Evolutionary conservation across 2,797 vertebrate species (phyloP).

Genomic region (Pagetopsis macropterus): DNA sequence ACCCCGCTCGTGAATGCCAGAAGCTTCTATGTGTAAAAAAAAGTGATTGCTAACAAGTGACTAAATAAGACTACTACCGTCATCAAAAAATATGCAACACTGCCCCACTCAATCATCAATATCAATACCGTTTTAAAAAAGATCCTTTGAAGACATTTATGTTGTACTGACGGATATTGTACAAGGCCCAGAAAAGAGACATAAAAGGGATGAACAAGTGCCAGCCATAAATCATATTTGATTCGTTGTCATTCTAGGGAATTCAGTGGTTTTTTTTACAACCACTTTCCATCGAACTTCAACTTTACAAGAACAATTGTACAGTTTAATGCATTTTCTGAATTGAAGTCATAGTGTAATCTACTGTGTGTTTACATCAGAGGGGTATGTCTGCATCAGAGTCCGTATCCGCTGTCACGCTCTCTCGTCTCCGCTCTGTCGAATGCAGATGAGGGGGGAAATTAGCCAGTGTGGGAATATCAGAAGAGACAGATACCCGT

Average conservation of each 20-base stretch:
- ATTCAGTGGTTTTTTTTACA: slow-evolving; percentile 13
- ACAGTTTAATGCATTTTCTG: slow-evolving; percentile 16
- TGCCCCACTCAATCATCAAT: too few relatives aligned
- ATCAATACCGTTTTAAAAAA: not conserved
- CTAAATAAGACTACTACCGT: too few relatives aligned
- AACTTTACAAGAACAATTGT: slow-evolving; percentile 15
- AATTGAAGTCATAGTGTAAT: slow-evolving; percentile 5
- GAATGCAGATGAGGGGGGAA: slow-evolving; percentile 72
- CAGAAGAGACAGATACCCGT: slow-evolving; percentile 88
- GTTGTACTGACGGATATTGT: not conserved
- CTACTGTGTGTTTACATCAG: slow-evolving; percentile 3
- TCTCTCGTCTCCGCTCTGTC: slow-evolving; percentile 59
- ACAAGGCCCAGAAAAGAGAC: not conserved
- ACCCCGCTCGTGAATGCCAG: too few relatives aligned
- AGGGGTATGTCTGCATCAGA: slow-evolving; percentile 6
- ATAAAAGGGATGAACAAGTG: slow-evolving; percentile 19
- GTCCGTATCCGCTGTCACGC: slow-evolving; percentile 47
- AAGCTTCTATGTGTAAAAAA: too few relatives aligned
- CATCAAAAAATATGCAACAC: too few relatives aligned
- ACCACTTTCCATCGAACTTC: slow-evolving; percentile 6
- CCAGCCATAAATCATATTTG: slow-evolving; percentile 11
- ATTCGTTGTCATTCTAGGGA: slow-evolving; percentile 12
- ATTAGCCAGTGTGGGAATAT: slow-evolving; percentile 84
- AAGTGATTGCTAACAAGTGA: too few relatives aligned
- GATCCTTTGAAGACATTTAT: not conserved